phyloP scores from a whole-genome alignment of 2,888 invertebrate species.

The Trilocha varians region DNA sequence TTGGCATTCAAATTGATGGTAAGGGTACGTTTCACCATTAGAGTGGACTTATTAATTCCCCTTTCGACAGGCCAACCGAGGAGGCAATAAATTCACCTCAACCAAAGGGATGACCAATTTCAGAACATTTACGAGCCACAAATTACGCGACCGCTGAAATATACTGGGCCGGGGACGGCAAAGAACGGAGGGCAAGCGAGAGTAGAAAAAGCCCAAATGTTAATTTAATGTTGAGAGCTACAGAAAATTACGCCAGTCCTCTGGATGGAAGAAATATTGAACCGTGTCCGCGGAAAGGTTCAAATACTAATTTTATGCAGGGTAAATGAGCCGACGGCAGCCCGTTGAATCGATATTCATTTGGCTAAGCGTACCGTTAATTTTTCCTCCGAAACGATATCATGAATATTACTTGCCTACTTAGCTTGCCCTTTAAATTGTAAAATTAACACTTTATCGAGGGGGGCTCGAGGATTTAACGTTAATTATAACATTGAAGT shows the following conservation, averaged over 20 bases:
- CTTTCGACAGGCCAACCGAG: slow-evolving; percentile 72
- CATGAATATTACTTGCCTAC: slow-evolving; percentile 45
- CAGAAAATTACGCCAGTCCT: slow-evolving; percentile 62
- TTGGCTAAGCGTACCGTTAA: slow-evolving; percentile 56
- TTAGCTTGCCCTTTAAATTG: slow-evolving; percentile 18
- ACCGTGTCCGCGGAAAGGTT: slow-evolving; percentile 48
- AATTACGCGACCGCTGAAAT: slow-evolving; percentile 72
- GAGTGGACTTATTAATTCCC: slow-evolving; percentile 72
- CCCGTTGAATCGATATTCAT: slow-evolving; percentile 60
- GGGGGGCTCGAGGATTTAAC: not conserved
- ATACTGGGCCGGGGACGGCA: slow-evolving; percentile 59
- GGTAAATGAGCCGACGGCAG: slow-evolving; percentile 55
- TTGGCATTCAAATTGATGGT: slow-evolving; percentile 72
- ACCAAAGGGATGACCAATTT: slow-evolving; percentile 74
- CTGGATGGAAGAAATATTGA: slow-evolving; percentile 60
- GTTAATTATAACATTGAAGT: not conserved
- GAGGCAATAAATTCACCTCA: slow-evolving; percentile 71
- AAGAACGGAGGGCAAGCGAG: slow-evolving; percentile 45
- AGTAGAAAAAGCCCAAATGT: slow-evolving; percentile 68
- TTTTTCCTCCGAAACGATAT: slow-evolving; percentile 48
- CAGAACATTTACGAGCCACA: slow-evolving; percentile 74
- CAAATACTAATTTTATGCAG: slow-evolving; percentile 66
- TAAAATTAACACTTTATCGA: not conserved
- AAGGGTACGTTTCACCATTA: slow-evolving; percentile 72
- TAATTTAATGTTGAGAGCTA: slow-evolving; percentile 69